A percentile compares a stretch with the other conserved stretches of the same genome.
These are phyloP conservation scores for Orthosia gothica DNA, from an alignment of 2,888 invertebrate genomes.

Conservation along the genomic window DNA sequence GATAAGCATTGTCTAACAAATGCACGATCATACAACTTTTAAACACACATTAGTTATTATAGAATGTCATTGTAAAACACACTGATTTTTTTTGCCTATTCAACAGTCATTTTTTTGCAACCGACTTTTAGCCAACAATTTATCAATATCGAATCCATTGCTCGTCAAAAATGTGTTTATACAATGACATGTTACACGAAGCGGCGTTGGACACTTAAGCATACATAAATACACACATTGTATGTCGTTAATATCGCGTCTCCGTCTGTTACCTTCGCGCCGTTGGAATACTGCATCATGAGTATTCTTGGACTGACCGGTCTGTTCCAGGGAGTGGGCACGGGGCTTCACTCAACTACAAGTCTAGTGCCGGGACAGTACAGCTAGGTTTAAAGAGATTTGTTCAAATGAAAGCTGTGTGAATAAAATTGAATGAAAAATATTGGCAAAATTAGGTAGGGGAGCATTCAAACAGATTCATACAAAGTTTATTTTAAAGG, in stretches of 20 bases:
- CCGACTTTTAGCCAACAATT: not conserved
- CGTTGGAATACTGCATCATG: slow-evolving; percentile 88
- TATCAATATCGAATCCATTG: slow-evolving; percentile 1
- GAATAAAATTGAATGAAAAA: slow-evolving; percentile 32
- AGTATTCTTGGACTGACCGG: slow-evolving; percentile 85
- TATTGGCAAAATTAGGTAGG: slow-evolving; percentile 28
- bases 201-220: slow-evolving; percentile 68
- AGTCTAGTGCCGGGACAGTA: slow-evolving; percentile 68
- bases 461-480: slow-evolving; percentile 35
- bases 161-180: slow-evolving; percentile 20
- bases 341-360: slow-evolving; percentile 72
- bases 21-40: slow-evolving; percentile 46
- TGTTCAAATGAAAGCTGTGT: slow-evolving; percentile 45
- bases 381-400: slow-evolving; percentile 47
- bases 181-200: slow-evolving; percentile 56
- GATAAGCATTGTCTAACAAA: no score
- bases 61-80: slow-evolving; percentile 52
- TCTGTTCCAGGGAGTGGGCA: slow-evolving; percentile 70
- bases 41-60: slow-evolving; percentile 55
- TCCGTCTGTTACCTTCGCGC: slow-evolving; percentile 84
- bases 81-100: not conserved
- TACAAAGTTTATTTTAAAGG: not conserved
- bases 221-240: slow-evolving; percentile 66
- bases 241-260: slow-evolving; percentile 63
- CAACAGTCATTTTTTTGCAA: not conserved